A percentile compares a stretch with the other conserved stretches of the same genome.
Conservation (phyloP, 1,140 invertebrate genomes). For the Papilio aristodemus region DNA sequence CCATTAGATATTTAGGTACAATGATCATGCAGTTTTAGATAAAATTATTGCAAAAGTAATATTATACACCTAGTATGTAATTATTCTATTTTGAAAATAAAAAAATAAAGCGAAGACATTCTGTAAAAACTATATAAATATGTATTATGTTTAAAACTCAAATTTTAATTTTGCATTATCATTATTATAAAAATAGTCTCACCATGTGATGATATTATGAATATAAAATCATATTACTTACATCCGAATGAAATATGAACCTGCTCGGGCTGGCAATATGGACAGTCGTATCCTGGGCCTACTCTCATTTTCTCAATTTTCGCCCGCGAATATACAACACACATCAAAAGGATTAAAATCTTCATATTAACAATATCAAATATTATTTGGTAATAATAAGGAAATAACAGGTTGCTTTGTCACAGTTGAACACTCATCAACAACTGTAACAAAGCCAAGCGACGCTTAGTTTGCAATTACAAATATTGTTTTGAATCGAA, state of each 20-base stretch:
- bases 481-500: constrained; percentile 21
- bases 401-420: constrained; percentile 19
- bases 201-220: no score
- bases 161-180: constrained; percentile 9
- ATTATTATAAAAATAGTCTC: no score
- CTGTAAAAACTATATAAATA: no score
- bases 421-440: constrained; percentile 20
- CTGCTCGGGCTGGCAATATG: constrained; percentile 65
- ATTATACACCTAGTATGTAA: no score
- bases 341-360: constrained; percentile 22
- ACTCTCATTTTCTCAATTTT: constrained; percentile 30
- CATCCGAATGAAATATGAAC: constrained; percentile 67
- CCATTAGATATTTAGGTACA: no score
- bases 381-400: constrained; percentile 1
- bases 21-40: no score
- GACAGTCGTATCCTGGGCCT: constrained; percentile 50
- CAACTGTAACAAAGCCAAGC: constrained; percentile 21
- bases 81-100: no score
- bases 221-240: constrained; percentile 45
- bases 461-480: constrained; percentile 2
- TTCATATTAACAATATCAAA: constrained; percentile 24
- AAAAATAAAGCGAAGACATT: no score
- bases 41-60: no score
- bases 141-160: neutral
- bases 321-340: constrained; percentile 18